phyloP scores from a whole-genome alignment of 2,113 vertebrate genomes.

The Candoia aspera region DNA sequence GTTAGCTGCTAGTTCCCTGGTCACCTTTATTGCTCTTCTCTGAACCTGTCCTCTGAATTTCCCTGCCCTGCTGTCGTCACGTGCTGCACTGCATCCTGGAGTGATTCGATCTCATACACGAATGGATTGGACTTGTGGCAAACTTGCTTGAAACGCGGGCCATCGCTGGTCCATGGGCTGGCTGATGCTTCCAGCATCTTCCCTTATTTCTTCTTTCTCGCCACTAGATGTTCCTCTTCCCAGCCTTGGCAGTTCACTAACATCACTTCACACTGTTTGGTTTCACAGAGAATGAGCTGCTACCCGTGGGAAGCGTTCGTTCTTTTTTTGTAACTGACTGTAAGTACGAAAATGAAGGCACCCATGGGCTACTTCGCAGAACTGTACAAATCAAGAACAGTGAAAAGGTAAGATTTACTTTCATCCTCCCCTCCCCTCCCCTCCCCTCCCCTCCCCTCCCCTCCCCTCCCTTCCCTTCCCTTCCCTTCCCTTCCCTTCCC shows the following conservation, averaged over 20 bases:
- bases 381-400: slow-evolving; percentile 64
- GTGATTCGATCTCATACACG: not conserved
- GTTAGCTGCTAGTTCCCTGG: not conserved
- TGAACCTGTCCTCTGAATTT: not conserved
- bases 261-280: not conserved
- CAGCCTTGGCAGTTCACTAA: not conserved
- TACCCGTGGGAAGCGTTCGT: slow-evolving; percentile 49
- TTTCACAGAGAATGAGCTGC: slow-evolving; percentile 58
- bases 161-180: not conserved
- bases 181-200: not conserved
- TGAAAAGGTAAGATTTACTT: slow-evolving; percentile 49
- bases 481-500: no score
- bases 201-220: not conserved
- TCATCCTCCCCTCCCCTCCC: not conserved
- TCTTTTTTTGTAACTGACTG: slow-evolving; percentile 60
- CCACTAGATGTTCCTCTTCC: no score
- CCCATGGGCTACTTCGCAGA: slow-evolving; percentile 21
- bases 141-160: not conserved
- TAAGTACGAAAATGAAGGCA: rapidly evolving
- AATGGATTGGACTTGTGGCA: not conserved
- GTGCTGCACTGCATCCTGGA: no score
- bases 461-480: no score
- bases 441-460: no score
- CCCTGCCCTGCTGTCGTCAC: no score
- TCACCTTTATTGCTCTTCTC: not conserved